Evolutionary conservation across 2,113 vertebrate genomes (phyloP), one percentile per base, ranked within the genome.

Genomic region (Pagrus major): DNA sequence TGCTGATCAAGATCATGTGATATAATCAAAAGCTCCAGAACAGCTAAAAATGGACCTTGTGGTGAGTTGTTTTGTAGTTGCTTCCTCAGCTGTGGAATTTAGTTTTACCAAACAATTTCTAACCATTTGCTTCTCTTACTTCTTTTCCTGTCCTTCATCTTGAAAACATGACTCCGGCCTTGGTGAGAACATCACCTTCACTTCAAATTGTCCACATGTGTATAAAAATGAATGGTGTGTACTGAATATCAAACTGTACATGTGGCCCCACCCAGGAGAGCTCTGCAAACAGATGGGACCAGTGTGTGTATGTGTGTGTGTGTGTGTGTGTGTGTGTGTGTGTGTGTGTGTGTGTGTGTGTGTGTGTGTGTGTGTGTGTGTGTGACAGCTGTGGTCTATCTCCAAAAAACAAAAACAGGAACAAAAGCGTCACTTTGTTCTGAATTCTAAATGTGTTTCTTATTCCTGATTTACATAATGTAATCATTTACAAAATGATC

Each of bases 261-360:
- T 72, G 60, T 72, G 61, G 44, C 39, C 35, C 52, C 9, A 44
- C 73, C 68, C 67, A 37, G 31, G 54, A 73, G 78, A 75, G 58
- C 58, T 52, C 55, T 44, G 76, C 25, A 58, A 75, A 49, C 81
- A 87, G 79, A 76, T 84, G 76, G 27, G 54, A 67, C 61, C 37
- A 67, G n/a, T 6, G n/a, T 41, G 56, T 9, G 20, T 78, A 64
- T 68, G 64, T 59, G 46, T 54, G 58, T 9, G 59, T 41, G 33
- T 54, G 66, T 54, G 55, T 61, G 44, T 25, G 42, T 49, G 44
- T 49, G 42, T n/a, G 39, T 41, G n/a, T 59, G 55, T 59, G 55
- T 58, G 55, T 58, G 55, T 33, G 54, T 56, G 54, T 31, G 25
- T 56, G 54, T 31, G 27, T 56, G 54, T 56, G 54, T 56, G 51